phyloP scores from a whole-genome alignment of 2,888 invertebrate genomes.

The Tubiluchus corallicola region DNA sequence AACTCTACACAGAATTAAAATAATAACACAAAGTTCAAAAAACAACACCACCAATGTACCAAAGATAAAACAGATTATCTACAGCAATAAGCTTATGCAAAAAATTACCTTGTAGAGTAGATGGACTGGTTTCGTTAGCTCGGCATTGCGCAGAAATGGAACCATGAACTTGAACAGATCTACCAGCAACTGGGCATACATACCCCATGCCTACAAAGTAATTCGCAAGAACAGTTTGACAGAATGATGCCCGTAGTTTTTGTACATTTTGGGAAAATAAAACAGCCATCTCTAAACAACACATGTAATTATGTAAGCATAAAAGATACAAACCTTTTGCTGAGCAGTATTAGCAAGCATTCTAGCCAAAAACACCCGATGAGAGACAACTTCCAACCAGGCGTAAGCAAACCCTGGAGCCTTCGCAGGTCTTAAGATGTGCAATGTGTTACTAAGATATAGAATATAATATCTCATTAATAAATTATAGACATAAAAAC shows the following conservation, averaged over 20 bases:
- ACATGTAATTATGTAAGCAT: not conserved
- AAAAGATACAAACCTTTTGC: conserved; percentile 47
- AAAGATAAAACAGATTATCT: conserved; percentile 4
- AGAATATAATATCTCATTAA: no score
- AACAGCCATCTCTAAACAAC: not conserved
- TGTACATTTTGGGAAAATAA: no score
- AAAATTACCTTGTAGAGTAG: conserved; percentile 73
- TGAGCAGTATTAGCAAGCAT: conserved; percentile 76
- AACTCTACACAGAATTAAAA: no score
- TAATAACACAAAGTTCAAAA: not conserved
- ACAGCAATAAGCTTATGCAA: no score
- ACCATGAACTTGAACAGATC: conserved; percentile 91
- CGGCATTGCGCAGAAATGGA: conserved; percentile 90
- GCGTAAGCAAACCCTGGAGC: conserved; percentile 94
- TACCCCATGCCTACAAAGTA: conserved; percentile 62
- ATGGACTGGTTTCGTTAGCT: conserved; percentile 80
- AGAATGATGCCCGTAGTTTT: no score
- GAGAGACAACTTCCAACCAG: conserved; percentile 93
- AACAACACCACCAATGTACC: not conserved
- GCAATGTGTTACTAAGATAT: conserved; percentile 55
- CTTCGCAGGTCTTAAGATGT: conserved; percentile 72
- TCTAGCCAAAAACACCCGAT: conserved; percentile 81
- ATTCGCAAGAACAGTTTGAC: no score
- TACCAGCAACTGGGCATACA: conserved; percentile 86
- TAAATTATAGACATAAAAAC: no score